Evolutionary conservation across 2,888 invertebrate genomes (phyloP), one percentile per base, ranked within the genome.

Genomic region (Erebia epiphron): DNA sequence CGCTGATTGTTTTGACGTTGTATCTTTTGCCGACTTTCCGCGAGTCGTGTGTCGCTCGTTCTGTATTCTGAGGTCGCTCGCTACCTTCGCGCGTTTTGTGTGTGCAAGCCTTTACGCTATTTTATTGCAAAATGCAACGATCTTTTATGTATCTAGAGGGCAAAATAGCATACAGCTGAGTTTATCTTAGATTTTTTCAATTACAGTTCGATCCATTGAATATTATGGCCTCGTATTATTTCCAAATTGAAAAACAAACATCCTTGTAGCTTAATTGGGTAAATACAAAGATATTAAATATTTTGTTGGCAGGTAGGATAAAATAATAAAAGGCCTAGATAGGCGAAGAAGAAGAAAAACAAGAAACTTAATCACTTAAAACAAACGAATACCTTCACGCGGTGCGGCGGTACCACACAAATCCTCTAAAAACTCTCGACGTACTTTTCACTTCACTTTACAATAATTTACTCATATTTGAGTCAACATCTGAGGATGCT

Each of bases 61-160:
- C n/a, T n/a, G n/a, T n/a, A n/a, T n/a, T n/a, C n/a, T n/a, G n/a
- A n/a, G n/a, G n/a, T n/a, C n/a, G 49, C 13, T 49, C 35, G 35
- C 69, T 52, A 2, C 52, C 52, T n/a, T 52, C 16, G n/a, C n/a
- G 52, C 52, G 9, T 52, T 52, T n/a, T 52, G 52, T 52, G 52
- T 52, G 52, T 52, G 16, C 52, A 52, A 8, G 52, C 52, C 52
- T 67, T 74, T 73, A 75, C 64, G 73, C 65, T 70, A 56, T 73
- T 75, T 75, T 73, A 75, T 75, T 65, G 69, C 72, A 63, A 71
- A 67, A 49, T 49, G 35, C 35, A 35, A 35, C 35, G 35, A 35
- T 7, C 35, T 35, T 35, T 35, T 35, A 35, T 35, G 2, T 35
- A 35, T 35, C 35, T 35, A 35, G 35, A 35, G 35, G 35, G 35